phyloP scores from a whole-genome alignment of 2,113 vertebrate genomes.

The Gopherus flavomarginatus region DNA sequence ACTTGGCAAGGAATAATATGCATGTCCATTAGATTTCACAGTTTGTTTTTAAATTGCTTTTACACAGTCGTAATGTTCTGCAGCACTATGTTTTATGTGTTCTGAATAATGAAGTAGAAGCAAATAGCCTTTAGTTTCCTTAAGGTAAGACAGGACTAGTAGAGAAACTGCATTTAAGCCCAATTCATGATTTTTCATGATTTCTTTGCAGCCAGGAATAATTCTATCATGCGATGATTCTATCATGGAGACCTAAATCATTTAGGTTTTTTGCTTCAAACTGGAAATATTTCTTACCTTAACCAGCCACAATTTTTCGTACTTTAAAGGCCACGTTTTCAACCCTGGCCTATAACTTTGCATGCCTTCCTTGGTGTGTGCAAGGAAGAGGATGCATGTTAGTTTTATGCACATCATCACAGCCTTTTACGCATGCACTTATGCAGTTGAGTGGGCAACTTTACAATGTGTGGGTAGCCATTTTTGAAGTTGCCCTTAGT shows the following conservation, averaged over 20 bases:
- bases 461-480: neutral
- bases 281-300: neutral
- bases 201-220: neutral
- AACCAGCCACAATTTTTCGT: neutral
- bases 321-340: neutral
- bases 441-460: neutral
- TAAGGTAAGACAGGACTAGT: neutral
- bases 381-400: neutral
- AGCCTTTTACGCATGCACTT: neutral
- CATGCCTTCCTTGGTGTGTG: neutral
- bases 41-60: neutral
- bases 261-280: neutral
- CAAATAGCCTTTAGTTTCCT: neutral
- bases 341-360: slow-evolving; percentile 2
- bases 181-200: neutral
- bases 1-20: neutral
- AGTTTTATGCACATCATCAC: neutral
- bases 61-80: neutral
- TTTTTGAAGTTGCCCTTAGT: neutral
- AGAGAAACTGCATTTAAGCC: neutral
- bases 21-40: neutral
- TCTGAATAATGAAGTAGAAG: neutral
- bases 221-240: neutral
- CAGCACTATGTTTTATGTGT: neutral
- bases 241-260: neutral